Conservation (phyloP, 1,140 invertebrate genomes). For the Drosophila pandora region DNA sequence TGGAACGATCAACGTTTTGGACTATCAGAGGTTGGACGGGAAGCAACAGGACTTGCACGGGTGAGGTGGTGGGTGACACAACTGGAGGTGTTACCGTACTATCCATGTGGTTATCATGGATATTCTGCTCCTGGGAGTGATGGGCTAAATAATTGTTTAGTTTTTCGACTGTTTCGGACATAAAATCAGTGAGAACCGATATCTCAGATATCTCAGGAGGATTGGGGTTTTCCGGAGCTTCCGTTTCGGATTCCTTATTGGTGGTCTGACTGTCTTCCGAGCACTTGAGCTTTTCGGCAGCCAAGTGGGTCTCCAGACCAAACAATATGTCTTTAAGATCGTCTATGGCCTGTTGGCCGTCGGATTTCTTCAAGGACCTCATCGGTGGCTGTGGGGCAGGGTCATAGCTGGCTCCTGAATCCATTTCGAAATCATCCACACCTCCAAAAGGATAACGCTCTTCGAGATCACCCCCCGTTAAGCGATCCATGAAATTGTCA, state of each 20-base stretch:
- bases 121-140: background rate
- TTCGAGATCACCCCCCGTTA: background rate
- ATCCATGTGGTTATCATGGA: background rate
- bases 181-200: conserved; percentile 23
- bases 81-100: background rate
- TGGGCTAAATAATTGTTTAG: conserved; percentile 38
- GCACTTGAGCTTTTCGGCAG: background rate
- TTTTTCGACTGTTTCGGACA: conserved; percentile 42
- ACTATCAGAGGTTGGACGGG: conserved; percentile 52
- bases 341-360: background rate
- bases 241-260: background rate
- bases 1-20: background rate
- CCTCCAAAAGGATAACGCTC: background rate
- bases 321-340: conserved; percentile 15
- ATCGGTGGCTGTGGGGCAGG: background rate
- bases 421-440: conserved; percentile 1
- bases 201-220: background rate
- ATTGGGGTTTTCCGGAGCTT: background rate
- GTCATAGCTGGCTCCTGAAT: background rate
- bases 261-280: background rate
- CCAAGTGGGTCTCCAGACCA: conserved; percentile 6
- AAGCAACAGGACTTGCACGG: conserved; percentile 22
- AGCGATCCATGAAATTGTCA: background rate
- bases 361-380: background rate
- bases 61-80: background rate